These are phyloP conservation scores for Metopia argyrocephala DNA, from an alignment of 2,888 invertebrate genomes.

Conservation along the genomic window DNA sequence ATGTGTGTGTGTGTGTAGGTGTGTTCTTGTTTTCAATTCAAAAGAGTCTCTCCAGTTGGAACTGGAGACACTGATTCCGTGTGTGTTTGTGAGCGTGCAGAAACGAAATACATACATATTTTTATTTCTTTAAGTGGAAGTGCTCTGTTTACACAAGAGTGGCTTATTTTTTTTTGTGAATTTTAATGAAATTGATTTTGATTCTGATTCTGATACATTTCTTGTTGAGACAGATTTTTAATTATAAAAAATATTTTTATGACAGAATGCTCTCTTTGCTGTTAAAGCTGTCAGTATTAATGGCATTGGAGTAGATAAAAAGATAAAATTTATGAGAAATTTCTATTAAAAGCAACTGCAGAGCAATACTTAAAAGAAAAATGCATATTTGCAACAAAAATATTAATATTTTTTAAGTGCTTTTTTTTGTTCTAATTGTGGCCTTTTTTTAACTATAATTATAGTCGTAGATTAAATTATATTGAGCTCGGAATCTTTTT, in stretches of 20 bases:
- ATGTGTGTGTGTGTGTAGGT: neutral
- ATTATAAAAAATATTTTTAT: neutral
- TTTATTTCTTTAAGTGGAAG: neutral
- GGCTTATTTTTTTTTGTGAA: neutral
- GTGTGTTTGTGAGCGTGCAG: neutral
- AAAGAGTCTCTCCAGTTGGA: too few species aligned
- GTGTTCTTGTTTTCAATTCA: neutral
- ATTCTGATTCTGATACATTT: neutral
- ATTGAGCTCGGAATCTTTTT: too few species aligned
- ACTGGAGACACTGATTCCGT: too few species aligned
- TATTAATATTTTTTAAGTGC: too few species aligned
- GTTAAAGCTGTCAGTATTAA: neutral
- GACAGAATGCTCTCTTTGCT: neutral
- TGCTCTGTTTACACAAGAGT: neutral
- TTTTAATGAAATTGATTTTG: neutral
- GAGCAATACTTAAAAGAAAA: too few species aligned
- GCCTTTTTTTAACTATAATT: too few species aligned
- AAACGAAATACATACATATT: slow-evolving; percentile 1
- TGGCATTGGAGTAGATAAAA: neutral
- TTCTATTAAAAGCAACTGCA: too few species aligned
- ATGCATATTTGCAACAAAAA: too few species aligned
- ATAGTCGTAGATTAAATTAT: too few species aligned
- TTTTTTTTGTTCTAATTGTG: too few species aligned
- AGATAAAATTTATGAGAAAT: too few species aligned
- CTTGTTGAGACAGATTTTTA: slow-evolving; percentile 6